Evolutionary conservation across 2,797 vertebrate genomes (phyloP).

Genomic region (Tarsius wallacei): DNA sequence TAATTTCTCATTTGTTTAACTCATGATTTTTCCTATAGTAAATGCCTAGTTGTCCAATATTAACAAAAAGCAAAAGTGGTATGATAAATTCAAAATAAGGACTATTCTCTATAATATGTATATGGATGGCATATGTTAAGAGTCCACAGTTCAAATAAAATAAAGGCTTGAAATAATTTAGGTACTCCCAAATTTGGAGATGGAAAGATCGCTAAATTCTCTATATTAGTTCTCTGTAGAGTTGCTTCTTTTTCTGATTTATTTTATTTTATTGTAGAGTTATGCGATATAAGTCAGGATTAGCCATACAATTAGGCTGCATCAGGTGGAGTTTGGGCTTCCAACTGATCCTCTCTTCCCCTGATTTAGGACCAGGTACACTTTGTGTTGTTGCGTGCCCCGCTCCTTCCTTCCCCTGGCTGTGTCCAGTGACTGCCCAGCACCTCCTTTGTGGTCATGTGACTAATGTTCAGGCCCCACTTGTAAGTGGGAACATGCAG

Average conservation of each 20-base stretch:
- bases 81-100: neutral
- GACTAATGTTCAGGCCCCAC: too few relatives aligned
- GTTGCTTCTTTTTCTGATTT: neutral
- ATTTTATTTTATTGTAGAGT: too few relatives aligned
- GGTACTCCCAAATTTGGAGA: neutral
- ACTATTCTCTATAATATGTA: neutral
- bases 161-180: neutral
- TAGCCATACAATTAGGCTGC: too few relatives aligned
- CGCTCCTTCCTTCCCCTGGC: too few relatives aligned
- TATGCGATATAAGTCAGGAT: too few relatives aligned
- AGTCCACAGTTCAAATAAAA: conserved; percentile 24
- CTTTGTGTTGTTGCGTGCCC: too few relatives aligned
- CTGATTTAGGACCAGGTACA: too few relatives aligned
- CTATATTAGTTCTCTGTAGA: neutral
- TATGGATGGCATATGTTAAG: neutral
- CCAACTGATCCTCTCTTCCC: too few relatives aligned
- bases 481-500: too few relatives aligned
- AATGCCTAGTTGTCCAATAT: neutral
- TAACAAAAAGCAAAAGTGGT: neutral
- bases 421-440: too few relatives aligned
- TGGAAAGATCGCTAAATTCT: neutral
- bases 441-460: too few relatives aligned
- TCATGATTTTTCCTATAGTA: neutral
- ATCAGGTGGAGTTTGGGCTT: too few relatives aligned
- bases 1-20: neutral